A percentile compares a stretch with the other conserved stretches of the same genome.
phyloP scores from a whole-genome alignment of 2,888 invertebrate species.

The Brachypalpus laphriformis region DNA sequence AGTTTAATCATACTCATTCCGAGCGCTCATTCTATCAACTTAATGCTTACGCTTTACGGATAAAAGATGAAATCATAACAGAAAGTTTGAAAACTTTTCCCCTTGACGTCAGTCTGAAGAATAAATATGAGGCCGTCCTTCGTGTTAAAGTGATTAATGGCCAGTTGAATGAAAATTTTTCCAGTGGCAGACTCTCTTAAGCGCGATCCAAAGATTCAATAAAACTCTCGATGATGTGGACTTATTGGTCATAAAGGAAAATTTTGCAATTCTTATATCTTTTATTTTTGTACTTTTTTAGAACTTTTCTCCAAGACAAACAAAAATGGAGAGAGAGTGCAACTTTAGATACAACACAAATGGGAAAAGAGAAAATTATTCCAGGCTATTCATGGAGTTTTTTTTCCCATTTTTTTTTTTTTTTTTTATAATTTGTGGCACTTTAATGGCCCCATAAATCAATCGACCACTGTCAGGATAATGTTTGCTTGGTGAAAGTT shows the following conservation, averaged over 20 bases:
- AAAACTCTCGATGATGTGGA: slow-evolving; percentile 58
- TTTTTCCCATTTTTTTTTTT: slow-evolving; percentile 5
- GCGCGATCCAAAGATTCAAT: slow-evolving; percentile 40
- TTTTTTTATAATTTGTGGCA: slow-evolving; percentile 53
- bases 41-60: slow-evolving; percentile 14
- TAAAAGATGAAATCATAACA: slow-evolving; percentile 51
- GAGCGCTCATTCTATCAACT: neutral
- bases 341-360: slow-evolving; percentile 28
- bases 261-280: slow-evolving; percentile 14
- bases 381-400: slow-evolving; percentile 16
- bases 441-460: slow-evolving; percentile 63
- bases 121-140: slow-evolving; percentile 40
- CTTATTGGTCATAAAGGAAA: slow-evolving; percentile 56
- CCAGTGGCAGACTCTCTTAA: slow-evolving; percentile 4
- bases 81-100: slow-evolving; percentile 49
- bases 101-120: slow-evolving; percentile 45
- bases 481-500: slow-evolving; percentile 53
- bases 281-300: neutral
- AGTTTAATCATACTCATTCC: neutral
- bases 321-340: slow-evolving; percentile 1
- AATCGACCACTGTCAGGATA: slow-evolving; percentile 49
- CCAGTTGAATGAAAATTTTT: slow-evolving; percentile 24
- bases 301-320: slow-evolving; percentile 29
- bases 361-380: slow-evolving; percentile 14
- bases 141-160: slow-evolving; percentile 62